A percentile compares a stretch with the other conserved stretches of the same genome.
Conservation (phyloP, 2,113 vertebrate genomes). For the Nesogale talazaci region DNA sequence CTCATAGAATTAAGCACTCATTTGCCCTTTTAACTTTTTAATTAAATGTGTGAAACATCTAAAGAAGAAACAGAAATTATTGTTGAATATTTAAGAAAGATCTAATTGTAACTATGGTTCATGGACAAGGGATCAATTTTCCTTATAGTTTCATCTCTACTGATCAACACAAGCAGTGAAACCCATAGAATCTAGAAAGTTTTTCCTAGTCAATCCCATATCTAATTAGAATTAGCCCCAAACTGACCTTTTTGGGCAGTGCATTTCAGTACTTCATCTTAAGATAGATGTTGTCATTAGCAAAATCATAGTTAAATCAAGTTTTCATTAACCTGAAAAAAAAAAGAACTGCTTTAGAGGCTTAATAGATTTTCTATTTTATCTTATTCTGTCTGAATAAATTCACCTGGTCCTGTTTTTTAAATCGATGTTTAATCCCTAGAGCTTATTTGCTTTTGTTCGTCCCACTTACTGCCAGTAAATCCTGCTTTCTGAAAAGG, state of each 20-base stretch:
- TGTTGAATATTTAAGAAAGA: constrained; percentile 79
- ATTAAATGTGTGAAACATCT: constrained; percentile 82
- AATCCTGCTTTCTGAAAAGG: background rate
- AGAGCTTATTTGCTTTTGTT: background rate
- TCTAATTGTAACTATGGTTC: constrained; percentile 71
- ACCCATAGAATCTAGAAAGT: background rate
- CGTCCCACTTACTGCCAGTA: background rate
- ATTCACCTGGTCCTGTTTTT: background rate
- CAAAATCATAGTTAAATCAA: constrained; percentile 49
- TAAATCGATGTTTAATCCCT: background rate
- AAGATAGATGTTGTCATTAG: constrained; percentile 62
- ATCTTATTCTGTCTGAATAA: constrained; percentile 8
- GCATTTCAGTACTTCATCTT: constrained; percentile 44
- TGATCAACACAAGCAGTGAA: background rate
- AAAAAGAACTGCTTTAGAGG: background rate
- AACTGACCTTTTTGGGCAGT: constrained; percentile 43
- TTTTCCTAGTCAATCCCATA: constrained; percentile 24
- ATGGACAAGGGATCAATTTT: constrained; percentile 54
- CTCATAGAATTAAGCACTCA: constrained; percentile 74
- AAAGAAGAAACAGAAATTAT: constrained; percentile 79
- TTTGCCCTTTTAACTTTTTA: constrained; percentile 82
- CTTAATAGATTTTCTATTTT: constrained; percentile 2
- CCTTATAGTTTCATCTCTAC: background rate
- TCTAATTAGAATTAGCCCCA: constrained; percentile 36
- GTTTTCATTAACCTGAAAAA: constrained; percentile 40